Base-by-base conservation (phyloP, 2,888 invertebrate species). In the Ichneumoninae sp. region DNA sequence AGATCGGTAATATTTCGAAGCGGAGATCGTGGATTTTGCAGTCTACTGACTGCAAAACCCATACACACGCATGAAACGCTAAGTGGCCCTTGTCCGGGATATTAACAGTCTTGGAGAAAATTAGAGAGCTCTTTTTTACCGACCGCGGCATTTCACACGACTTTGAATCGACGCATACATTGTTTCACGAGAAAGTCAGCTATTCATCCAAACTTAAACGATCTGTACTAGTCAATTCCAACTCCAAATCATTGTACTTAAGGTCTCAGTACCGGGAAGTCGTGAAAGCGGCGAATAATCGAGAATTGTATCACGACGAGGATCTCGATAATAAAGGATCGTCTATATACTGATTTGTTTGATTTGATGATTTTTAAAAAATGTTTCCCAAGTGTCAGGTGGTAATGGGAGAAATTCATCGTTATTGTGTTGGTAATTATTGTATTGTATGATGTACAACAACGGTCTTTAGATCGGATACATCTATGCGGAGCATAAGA, bases 191-290 rank as follows among this genome's bases (percentile, higher is more conserved):
- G 7, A 13, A 33, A 6, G 52, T 36, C 16, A 70, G 52, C 65
- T 76, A 47, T 22, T 33, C 44, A 57, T 47, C 22, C 50, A 74
- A 65, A 71, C 54, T 30, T 16, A 8, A 65, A 66, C 50, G 36
- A 60, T 44, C 30, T 66, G 57, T 54, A 75, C 83, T 83, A 83
- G 83, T 80, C 80, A 83, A 19, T 30, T 66, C 26, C 66, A 76
- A 76, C 66, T 62, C 30, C 57, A 66, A 75, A 57, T 26, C 57
- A 22, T 26, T 13, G 75, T 83, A 80, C 80, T 80, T 76, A 75
- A 76, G 54, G 75, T 65, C 60, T 74, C 44, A 19, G 30, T 66
- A n/a, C 71, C 16, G 71, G 3, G 22, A 60, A 57, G 16, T 72
- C 54, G n/a, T 57, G 40, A 60, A 52, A 57, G 8, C 7, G 13